Percentiles rank a stretch among this genome's conserved stretches.
phyloP scores from a whole-genome alignment of 2,797 vertebrate genomes.

The Meriones psammophilus region DNA sequence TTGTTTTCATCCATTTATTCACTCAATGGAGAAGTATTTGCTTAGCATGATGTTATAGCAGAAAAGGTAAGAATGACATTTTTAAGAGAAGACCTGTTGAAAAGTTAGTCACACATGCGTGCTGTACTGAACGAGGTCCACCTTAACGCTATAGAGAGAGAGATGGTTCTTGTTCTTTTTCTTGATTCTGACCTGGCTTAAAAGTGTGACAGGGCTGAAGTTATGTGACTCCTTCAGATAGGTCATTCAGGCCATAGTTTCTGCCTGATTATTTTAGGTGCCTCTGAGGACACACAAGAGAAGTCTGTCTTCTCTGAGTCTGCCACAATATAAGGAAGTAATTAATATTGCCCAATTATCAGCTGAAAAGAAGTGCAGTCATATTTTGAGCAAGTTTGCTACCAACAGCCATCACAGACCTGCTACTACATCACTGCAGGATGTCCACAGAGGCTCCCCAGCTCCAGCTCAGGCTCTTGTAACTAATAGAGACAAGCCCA shows the following conservation, averaged over 20 bases:
- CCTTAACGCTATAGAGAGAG: not conserved
- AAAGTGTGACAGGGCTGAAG: not conserved
- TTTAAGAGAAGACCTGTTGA: not conserved
- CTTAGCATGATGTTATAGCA: not conserved
- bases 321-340: not conserved
- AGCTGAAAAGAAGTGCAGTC: not conserved
- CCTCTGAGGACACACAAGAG: not conserved
- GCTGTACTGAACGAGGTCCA: not conserved
- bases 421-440: not conserved
- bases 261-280: not conserved
- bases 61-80: not conserved
- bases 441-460: not conserved
- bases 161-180: not conserved
- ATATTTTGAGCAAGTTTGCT: not conserved
- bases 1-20: conserved; percentile 29
- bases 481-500: not conserved
- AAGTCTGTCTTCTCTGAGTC: not conserved
- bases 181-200: not conserved
- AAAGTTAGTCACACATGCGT: not conserved
- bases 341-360: not conserved
- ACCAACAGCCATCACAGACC: not conserved
- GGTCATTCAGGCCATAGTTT: not conserved
- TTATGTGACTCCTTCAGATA: not conserved
- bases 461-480: accelerated
- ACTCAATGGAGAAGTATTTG: conserved; percentile 15